These are phyloP conservation scores for Trypoxylon attenuatum DNA, from an alignment of 2,888 invertebrate genomes.

Conservation along the genomic window DNA sequence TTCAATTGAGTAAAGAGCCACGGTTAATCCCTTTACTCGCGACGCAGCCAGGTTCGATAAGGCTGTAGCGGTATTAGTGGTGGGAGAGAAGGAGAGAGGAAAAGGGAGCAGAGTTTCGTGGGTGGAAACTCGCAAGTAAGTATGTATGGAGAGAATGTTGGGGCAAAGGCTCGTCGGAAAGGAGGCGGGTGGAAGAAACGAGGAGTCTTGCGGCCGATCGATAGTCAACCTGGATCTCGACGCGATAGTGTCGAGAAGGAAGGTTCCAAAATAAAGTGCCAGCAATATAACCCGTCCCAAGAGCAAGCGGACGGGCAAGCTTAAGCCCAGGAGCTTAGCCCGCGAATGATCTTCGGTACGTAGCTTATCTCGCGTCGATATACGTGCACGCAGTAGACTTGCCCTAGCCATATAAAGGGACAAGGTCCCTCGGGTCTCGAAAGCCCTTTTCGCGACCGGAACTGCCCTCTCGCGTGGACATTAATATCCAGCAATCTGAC, in stretches of 20 bases:
- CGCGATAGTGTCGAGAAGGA: slow-evolving; percentile 52
- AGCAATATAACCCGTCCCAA: slow-evolving; percentile 47
- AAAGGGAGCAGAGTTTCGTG: not conserved
- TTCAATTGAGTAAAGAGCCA: slow-evolving; percentile 43
- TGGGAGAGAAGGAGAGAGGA: too few species aligned
- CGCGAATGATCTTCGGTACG: slow-evolving; percentile 51
- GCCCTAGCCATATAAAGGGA: too few species aligned
- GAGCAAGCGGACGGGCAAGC: slow-evolving; percentile 22
- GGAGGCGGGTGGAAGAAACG: slow-evolving; percentile 24
- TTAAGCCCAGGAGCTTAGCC: slow-evolving; percentile 51
- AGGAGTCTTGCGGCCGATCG: slow-evolving; percentile 43
- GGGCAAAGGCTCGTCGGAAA: slow-evolving; percentile 8
- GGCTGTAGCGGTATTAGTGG: too few species aligned
- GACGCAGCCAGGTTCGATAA: not conserved
- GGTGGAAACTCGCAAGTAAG: not conserved
- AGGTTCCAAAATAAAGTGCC: slow-evolving; percentile 56
- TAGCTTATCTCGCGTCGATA: slow-evolving; percentile 43
- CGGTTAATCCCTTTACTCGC: slow-evolving; percentile 36
- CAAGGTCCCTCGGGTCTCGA: not conserved
- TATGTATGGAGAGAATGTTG: not conserved
- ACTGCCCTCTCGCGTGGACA: too few species aligned
- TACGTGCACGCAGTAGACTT: slow-evolving; percentile 13
- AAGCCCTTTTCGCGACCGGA: too few species aligned
- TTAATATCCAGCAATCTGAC: slow-evolving; percentile 6
- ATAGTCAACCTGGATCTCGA: slow-evolving; percentile 53